These are phyloP conservation scores for Galeopsomyia nigrocyanea DNA, from an alignment of 2,888 invertebrate species.

Conservation along the genomic window DNA sequence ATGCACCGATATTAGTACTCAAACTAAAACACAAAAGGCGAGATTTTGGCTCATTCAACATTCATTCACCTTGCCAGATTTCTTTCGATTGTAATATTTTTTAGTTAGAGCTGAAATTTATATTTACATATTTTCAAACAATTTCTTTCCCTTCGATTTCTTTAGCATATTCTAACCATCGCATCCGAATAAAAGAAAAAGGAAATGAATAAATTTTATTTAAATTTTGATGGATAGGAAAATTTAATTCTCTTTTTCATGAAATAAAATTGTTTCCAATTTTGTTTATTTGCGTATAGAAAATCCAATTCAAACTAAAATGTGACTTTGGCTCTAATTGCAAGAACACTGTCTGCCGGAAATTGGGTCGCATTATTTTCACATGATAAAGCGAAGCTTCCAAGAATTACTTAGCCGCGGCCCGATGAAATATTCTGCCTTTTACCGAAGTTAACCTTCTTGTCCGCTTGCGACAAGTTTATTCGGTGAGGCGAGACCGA, in stretches of 20 bases:
- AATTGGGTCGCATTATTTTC: constrained; percentile 33
- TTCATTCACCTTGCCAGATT: constrained; percentile 13
- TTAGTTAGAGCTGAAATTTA: background rate
- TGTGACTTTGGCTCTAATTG: constrained; percentile 16
- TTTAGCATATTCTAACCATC: no score
- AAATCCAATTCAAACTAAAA: no score
- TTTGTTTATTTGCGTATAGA: no score
- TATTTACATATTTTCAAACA: background rate
- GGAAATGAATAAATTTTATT: no score
- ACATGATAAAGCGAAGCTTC: constrained; percentile 21
- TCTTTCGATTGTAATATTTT: background rate
- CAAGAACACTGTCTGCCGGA: constrained; percentile 19
- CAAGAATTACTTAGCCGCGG: constrained; percentile 25
- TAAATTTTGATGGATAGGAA: no score
- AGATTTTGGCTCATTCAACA: constrained; percentile 17
- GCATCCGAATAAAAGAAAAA: no score
- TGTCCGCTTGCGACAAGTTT: constrained; percentile 24
- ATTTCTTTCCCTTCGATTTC: background rate
- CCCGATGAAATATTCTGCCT: constrained; percentile 31
- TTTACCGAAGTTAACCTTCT: constrained; percentile 16
- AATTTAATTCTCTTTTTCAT: no score
- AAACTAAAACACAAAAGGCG: constrained; percentile 13
- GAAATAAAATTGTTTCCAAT: no score
- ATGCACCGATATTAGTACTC: constrained; percentile 17
- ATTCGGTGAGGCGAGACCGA: constrained; percentile 9